These are phyloP conservation scores for Cassiopea andromeda DNA, from an alignment of 30 jellyfish, hydroid and myxozoan species.

Conservation along the genomic window DNA sequence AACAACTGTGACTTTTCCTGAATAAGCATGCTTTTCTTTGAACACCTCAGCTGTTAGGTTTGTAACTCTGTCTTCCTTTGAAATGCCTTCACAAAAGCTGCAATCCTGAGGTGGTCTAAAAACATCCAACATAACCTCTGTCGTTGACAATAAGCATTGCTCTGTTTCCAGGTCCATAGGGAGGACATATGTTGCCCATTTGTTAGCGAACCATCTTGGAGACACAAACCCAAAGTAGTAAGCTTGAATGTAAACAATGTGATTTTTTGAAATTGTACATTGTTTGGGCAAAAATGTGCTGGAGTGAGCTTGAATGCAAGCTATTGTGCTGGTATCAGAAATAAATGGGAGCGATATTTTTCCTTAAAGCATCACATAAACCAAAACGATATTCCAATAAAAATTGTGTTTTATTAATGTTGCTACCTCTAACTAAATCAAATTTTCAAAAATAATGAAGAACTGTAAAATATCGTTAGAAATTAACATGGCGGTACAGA, in stretches of 20 bases:
- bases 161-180: constrained; percentile 72
- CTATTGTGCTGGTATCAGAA: no score
- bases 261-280: neutral
- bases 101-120: constrained; percentile 93
- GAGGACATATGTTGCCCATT: constrained; percentile 41
- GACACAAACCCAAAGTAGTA: constrained; percentile 21
- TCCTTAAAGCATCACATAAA: no score
- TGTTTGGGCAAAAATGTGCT: neutral
- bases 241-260: neutral
- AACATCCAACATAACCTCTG: constrained; percentile 72
- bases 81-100: constrained; percentile 77
- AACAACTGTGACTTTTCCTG: constrained; percentile 84
- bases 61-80: constrained; percentile 76
- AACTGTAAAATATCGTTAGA: no score
- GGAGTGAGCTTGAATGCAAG: neutral
- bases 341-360: no score
- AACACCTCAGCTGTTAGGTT: constrained; percentile 77
- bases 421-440: no score
- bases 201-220: constrained; percentile 51
- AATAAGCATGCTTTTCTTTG: constrained; percentile 80
- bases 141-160: constrained; percentile 62
- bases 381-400: no score
- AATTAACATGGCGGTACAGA: no score
- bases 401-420: no score
- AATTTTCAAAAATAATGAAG: no score